Evolutionary conservation across 2,113 vertebrate genomes (phyloP), one percentile per base, ranked within the genome.

Genomic region (Corydoras maculifer): DNA sequence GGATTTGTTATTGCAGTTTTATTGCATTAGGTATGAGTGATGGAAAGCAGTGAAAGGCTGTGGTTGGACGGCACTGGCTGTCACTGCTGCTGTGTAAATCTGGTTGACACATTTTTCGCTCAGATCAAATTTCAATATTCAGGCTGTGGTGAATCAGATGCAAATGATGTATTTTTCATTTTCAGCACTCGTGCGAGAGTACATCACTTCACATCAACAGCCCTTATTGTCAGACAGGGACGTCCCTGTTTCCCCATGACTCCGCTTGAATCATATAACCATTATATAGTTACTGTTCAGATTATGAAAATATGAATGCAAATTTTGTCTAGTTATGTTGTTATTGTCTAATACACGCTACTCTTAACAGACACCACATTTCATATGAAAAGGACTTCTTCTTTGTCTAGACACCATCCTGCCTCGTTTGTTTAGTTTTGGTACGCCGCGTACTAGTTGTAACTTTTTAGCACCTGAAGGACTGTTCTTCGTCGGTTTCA

Each of bases 91-190:
- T 87, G 81, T 89, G 89, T 87, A 90, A 92, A 91, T 91, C 89
- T 90, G 87, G 87, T 88, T 90, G 90, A 91, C 86, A 82, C 86
- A 90, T 91, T 90, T 74, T 91, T 91, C 91, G 91, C 89, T 91
- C 88, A 82, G 88, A 90, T 91, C 90, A 92, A 91, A 89, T 86
- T 88, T 89, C 87, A 90, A 90, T 88, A 87, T 88, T 90, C 86
- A 85, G 77, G 86, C 87, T 88, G 88, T 88, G 86, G 86, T 87
- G 90, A 92, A 92, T 91, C 86, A 87, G 88, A 92, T 91, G 90
- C 88, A 90, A 91, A 92, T 91, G 83, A 87, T 85, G 89, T 64
- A 72, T 69, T 89, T 89, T 92, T 90, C 88, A 90, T 89, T 91
- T 89, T 78, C 49, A 64, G 64, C 69, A 58, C 64, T 70, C 64